A percentile compares a stretch with the other conserved stretches of the same genome.
phyloP scores from a whole-genome alignment of 2,113 vertebrate species.

The Stomatorhinus ivindoensis region DNA sequence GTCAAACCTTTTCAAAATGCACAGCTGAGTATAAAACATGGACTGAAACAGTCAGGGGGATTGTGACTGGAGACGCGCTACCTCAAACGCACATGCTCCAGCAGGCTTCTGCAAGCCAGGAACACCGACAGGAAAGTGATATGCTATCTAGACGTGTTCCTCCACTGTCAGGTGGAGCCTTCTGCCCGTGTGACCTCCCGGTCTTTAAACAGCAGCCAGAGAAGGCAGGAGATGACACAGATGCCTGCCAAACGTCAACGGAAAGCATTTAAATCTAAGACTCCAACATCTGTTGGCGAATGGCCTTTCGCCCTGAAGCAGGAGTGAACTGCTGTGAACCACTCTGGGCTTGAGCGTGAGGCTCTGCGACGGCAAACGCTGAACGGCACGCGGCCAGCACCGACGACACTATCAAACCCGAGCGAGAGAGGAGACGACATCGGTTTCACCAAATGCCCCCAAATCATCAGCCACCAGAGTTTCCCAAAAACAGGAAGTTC shows the following conservation, averaged over 20 bases:
- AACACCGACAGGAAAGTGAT: background rate
- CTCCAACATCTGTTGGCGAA: background rate
- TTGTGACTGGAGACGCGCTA: background rate
- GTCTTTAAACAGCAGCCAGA: background rate
- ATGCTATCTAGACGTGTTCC: background rate
- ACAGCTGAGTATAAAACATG: background rate
- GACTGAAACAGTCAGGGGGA: background rate
- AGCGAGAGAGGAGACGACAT: background rate
- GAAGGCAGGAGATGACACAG: background rate
- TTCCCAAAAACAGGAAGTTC: background rate
- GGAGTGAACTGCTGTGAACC: background rate
- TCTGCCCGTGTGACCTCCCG: background rate
- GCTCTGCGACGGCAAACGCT: background rate
- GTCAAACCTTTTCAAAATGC: background rate
- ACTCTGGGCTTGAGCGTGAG: background rate
- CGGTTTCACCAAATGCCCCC: background rate
- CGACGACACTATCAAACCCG: background rate
- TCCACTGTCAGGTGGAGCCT: background rate
- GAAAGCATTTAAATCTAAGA: background rate
- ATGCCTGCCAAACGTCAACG: background rate
- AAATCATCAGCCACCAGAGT: background rate
- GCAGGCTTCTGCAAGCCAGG: background rate
- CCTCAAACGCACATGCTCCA: background rate
- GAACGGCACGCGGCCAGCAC: background rate
- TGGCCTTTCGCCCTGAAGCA: background rate